A percentile compares a stretch with the other conserved stretches of the same genome.
These are phyloP conservation scores for Coluber constrictor DNA, from an alignment of 2,797 vertebrate genomes.

Conservation along the genomic window DNA sequence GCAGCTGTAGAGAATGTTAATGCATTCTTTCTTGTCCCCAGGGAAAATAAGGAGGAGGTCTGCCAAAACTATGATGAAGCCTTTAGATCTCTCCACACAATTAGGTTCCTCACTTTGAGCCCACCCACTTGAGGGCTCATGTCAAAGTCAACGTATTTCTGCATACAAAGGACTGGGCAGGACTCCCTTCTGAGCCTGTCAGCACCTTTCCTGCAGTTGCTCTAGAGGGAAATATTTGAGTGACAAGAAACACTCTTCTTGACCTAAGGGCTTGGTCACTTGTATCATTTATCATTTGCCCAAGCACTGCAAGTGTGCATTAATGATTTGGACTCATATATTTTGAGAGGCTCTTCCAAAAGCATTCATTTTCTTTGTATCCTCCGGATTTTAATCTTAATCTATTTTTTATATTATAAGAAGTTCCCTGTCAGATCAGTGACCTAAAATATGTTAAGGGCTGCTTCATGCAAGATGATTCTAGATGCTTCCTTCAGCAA, in stretches of 20 bases:
- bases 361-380: neutral
- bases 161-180: slow-evolving; percentile 16
- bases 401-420: neutral
- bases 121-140: slow-evolving; percentile 29
- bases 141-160: slow-evolving; percentile 51
- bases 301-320: slow-evolving; percentile 3
- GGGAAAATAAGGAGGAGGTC: slow-evolving; percentile 39
- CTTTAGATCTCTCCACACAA: slow-evolving; percentile 31
- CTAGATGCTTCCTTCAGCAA: neutral
- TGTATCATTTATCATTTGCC: slow-evolving; percentile 18
- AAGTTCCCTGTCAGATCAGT: neutral
- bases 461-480: neutral
- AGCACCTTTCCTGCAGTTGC: slow-evolving; percentile 46
- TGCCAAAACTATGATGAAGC: slow-evolving; percentile 41
- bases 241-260: slow-evolving; percentile 56
- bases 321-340: neutral
- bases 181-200: slow-evolving; percentile 58
- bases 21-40: slow-evolving; percentile 36
- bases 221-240: slow-evolving; percentile 59
- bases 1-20: slow-evolving; percentile 36
- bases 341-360: neutral
- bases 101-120: slow-evolving; percentile 33
- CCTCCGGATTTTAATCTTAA: neutral
- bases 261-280: slow-evolving; percentile 38
- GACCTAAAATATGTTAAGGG: neutral